These are phyloP conservation scores for Montifringilla adamsi DNA, from an alignment of 2,113 vertebrate species.

Conservation along the genomic window DNA sequence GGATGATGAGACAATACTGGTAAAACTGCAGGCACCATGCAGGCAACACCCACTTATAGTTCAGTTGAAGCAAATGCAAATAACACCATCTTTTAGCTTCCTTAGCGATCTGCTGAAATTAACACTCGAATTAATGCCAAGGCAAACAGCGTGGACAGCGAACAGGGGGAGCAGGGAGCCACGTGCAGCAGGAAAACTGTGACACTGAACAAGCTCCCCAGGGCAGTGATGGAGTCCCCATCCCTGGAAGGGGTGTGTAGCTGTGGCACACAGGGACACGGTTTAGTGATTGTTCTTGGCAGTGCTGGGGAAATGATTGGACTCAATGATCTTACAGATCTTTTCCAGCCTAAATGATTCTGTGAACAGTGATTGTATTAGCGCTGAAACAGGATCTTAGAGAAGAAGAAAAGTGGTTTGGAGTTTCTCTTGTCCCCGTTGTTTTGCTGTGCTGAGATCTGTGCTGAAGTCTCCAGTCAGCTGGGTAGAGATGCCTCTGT, in stretches of 20 bases:
- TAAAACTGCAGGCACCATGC: not conserved
- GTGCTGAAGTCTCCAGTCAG: not conserved
- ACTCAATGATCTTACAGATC: not conserved
- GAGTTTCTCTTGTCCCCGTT: not conserved
- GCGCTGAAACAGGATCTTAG: not conserved
- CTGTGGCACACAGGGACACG: not conserved
- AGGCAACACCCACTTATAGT: not conserved
- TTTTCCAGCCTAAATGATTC: not conserved
- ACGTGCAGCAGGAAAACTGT: not conserved
- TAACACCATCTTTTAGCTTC: not conserved
- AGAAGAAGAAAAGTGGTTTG: not conserved
- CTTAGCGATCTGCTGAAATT: not conserved
- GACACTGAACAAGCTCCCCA: not conserved
- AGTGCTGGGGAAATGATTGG: not conserved
- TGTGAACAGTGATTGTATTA: not conserved
- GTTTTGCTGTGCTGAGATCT: not conserved
- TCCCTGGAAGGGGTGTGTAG: accelerated
- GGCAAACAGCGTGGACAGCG: no score
- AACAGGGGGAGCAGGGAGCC: not conserved
- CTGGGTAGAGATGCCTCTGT: not conserved
- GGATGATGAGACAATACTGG: not conserved
- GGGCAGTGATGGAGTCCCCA: not conserved
- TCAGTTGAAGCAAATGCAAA: not conserved
- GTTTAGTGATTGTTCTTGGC: not conserved
- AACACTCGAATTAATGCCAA: accelerated